phyloP scores from a whole-genome alignment of 2,797 vertebrate species.

The Chrosomus eos region DNA sequence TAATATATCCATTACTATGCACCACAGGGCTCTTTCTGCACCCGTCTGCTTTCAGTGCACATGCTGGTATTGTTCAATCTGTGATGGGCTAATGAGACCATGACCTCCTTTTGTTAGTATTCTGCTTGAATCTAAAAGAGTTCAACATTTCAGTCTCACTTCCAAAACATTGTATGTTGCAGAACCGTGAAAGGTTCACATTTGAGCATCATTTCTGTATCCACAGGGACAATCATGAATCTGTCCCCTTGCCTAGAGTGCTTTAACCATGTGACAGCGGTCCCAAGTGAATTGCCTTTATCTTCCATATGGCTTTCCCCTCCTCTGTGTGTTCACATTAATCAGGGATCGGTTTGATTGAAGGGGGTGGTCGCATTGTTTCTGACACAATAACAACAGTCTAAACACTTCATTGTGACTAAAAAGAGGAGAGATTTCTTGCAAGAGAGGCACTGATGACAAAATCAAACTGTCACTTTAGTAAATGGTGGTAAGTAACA shows the following conservation, averaged over 20 bases:
- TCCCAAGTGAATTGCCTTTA: slow-evolving; percentile 37
- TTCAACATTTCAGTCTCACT: neutral
- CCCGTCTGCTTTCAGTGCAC: slow-evolving; percentile 7
- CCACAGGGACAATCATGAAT: slow-evolving; percentile 47
- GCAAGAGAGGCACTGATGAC: slow-evolving; percentile 54
- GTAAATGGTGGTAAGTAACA: neutral
- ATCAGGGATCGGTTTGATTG: slow-evolving; percentile 54
- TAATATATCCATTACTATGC: slow-evolving; percentile 34
- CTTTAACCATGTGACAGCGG: slow-evolving; percentile 25
- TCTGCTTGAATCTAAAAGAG: neutral
- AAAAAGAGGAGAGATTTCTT: slow-evolving; percentile 69
- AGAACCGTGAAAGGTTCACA: neutral
- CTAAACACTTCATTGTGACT: slow-evolving; percentile 73
- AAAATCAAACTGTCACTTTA: slow-evolving; percentile 2
- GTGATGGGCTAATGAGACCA: slow-evolving; percentile 3
- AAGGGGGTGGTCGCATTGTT: slow-evolving; percentile 67
- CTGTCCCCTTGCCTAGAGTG: neutral
- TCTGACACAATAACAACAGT: slow-evolving; percentile 53
- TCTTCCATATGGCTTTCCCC: slow-evolving; percentile 10
- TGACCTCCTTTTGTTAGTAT: slow-evolving; percentile 25
- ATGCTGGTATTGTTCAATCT: slow-evolving; percentile 23
- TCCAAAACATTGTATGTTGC: neutral
- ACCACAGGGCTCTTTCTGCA: slow-evolving; percentile 6
- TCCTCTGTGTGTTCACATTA: slow-evolving; percentile 28
- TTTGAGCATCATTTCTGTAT: slow-evolving; percentile 43